Percentiles rank a stretch among this genome's conserved stretches.
phyloP scores from a whole-genome alignment of 1,140 invertebrate genomes.

The Ganaspis sp. region DNA sequence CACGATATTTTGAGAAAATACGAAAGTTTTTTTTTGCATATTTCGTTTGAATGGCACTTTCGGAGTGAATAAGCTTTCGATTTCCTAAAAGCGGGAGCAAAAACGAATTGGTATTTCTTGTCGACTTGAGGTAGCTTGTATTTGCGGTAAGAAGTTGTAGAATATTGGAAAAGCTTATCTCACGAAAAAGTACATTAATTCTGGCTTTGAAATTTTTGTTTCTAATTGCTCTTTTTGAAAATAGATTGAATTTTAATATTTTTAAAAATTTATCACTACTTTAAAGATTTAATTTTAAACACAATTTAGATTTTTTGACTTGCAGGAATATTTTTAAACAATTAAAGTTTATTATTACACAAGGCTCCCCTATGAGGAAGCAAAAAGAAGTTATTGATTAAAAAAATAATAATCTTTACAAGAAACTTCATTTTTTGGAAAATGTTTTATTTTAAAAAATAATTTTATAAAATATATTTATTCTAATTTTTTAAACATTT shows the following conservation, averaged over 20 bases:
- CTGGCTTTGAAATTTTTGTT: not conserved
- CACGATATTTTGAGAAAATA: not conserved
- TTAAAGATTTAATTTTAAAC: too few species aligned
- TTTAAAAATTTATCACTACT: too few species aligned
- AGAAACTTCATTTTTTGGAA: too few species aligned
- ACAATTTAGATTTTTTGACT: too few species aligned
- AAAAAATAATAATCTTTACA: too few species aligned
- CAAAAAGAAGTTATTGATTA: too few species aligned
- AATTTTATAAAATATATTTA: too few species aligned
- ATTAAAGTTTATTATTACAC: too few species aligned
- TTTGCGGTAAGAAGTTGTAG: not conserved
- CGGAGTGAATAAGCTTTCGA: not conserved
- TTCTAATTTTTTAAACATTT: too few species aligned
- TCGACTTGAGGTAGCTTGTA: not conserved
- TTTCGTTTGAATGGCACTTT: not conserved
- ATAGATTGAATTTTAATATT: not conserved
- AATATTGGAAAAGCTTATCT: slow-evolving; percentile 6
- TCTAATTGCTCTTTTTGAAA: not conserved
- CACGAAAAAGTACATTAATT: not conserved
- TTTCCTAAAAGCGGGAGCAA: not conserved
- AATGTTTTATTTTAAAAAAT: too few species aligned
- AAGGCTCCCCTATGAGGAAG: too few species aligned
- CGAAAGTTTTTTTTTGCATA: not conserved
- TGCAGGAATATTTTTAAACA: too few species aligned
- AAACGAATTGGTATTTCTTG: not conserved